These are phyloP conservation scores for Aelia acuminata DNA, from an alignment of 2,888 invertebrate genomes.

Conservation along the genomic window DNA sequence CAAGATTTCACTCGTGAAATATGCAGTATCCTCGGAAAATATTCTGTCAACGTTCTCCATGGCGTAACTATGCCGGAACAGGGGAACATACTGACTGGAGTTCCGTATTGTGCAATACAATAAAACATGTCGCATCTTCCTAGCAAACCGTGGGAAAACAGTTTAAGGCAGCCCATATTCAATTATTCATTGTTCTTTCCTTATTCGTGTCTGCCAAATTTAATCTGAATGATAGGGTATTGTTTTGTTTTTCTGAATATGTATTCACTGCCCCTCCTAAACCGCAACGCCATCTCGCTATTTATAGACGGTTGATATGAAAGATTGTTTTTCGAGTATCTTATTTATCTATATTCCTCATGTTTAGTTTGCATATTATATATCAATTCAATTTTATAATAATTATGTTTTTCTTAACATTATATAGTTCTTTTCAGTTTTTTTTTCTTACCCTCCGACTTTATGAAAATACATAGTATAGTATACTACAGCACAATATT, in stretches of 20 bases:
- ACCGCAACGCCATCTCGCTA: no score
- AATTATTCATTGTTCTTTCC: not conserved
- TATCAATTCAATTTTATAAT: no score
- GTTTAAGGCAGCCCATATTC: not conserved
- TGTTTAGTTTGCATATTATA: no score
- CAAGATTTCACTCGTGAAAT: not conserved
- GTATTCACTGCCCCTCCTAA: not conserved
- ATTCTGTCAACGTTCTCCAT: not conserved
- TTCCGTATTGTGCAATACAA: slow-evolving; percentile 2
- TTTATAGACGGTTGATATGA: no score
- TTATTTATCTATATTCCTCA: no score
- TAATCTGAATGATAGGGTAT: not conserved
- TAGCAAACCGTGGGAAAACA: not conserved
- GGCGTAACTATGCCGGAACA: slow-evolving; percentile 5
- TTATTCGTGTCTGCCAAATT: not conserved
- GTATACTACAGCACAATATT: no score
- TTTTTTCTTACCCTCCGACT: no score
- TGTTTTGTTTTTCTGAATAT: not conserved
- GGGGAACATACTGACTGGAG: not conserved
- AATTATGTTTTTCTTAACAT: no score
- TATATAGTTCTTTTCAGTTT: no score
- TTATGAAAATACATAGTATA: no score
- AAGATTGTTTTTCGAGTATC: no score
- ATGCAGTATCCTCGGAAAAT: not conserved
- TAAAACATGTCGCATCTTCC: not conserved